These are phyloP conservation scores for Physocephala rufipes DNA, from an alignment of 2,888 invertebrate genomes.

Conservation along the genomic window DNA sequence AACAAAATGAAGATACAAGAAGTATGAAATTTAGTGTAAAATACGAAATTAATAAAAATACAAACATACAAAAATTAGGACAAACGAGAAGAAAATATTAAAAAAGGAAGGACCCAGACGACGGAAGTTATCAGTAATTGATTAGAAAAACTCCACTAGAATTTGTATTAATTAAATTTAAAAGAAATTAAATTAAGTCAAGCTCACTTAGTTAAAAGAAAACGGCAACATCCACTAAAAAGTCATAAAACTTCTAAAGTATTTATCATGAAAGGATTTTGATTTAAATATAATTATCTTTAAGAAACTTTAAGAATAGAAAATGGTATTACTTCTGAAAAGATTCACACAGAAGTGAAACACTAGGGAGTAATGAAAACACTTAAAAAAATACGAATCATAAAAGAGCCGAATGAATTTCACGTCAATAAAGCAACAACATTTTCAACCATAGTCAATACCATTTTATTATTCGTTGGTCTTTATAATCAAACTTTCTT, in stretches of 20 bases:
- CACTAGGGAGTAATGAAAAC: background rate
- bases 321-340: background rate
- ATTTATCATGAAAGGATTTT: constrained; percentile 1
- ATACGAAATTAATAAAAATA: background rate
- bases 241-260: constrained; percentile 16
- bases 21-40: constrained; percentile 17
- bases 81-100: constrained; percentile 10
- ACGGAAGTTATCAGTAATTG: background rate
- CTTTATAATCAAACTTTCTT: background rate
- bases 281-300: background rate
- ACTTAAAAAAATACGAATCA: constrained; percentile 5
- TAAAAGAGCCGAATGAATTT: constrained; percentile 17
- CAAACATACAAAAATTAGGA: background rate
- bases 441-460: constrained; percentile 33
- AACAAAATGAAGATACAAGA: background rate
- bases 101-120: background rate
- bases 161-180: constrained; percentile 25
- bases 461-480: constrained; percentile 8
- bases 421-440: constrained; percentile 34
- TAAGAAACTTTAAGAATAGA: background rate
- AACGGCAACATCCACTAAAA: constrained; percentile 3
- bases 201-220: background rate
- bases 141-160: constrained; percentile 15
- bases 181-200: constrained; percentile 3
- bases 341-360: background rate